A percentile compares a stretch with the other conserved stretches of the same genome.
These are phyloP conservation scores for Eretmochelys imbricata DNA, from an alignment of 2,113 vertebrate species.

Conservation along the genomic window DNA sequence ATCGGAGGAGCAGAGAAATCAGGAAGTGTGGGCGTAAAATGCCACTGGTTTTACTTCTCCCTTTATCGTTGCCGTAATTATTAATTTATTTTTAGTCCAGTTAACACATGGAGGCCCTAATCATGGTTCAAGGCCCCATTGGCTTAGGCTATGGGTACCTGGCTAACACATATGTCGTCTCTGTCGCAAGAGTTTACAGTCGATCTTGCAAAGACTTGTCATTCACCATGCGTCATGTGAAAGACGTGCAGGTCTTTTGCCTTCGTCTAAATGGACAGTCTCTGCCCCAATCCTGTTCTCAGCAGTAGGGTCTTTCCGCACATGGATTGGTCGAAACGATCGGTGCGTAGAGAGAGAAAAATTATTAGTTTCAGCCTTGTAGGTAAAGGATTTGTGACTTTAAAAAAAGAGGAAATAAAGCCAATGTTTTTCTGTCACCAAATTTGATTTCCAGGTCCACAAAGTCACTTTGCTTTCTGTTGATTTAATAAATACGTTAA, in stretches of 20 bases:
- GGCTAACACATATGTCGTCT: not conserved
- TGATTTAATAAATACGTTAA: not conserved
- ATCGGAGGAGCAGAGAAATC: not conserved
- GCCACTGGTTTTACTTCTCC: not conserved
- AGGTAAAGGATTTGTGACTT: not conserved
- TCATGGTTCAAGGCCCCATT: not conserved
- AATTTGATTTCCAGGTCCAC: not conserved
- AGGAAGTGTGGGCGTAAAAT: not conserved
- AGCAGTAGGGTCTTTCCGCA: not conserved
- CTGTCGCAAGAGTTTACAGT: not conserved
- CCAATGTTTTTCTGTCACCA: not conserved
- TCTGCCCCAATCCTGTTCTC: not conserved
- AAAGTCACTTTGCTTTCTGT: not conserved
- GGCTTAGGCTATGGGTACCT: not conserved
- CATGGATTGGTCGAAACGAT: not conserved
- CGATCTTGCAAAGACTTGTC: not conserved
- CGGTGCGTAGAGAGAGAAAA: not conserved
- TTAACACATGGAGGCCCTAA: not conserved
- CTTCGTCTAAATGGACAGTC: not conserved
- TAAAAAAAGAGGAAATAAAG: not conserved
- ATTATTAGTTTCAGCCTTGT: not conserved
- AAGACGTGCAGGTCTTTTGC: not conserved
- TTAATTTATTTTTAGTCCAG: not conserved
- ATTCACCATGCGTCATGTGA: not conserved
- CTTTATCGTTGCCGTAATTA: not conserved